Conservation (phyloP, 1,140 invertebrate species). For the Drosophila serrata region DNA sequence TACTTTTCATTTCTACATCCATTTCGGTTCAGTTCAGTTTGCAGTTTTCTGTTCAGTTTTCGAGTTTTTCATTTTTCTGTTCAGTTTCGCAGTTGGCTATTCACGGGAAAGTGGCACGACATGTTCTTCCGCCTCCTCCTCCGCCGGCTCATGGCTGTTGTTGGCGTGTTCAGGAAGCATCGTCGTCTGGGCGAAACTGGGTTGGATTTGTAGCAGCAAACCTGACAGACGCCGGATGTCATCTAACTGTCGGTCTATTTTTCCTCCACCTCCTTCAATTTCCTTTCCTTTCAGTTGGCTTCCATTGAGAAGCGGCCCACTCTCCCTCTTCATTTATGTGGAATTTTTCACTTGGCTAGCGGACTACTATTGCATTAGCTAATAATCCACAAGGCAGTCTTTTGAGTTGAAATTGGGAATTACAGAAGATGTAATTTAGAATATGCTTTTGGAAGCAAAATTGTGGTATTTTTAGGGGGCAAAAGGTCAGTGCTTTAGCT, state of each 20-base stretch:
- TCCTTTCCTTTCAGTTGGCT: background rate
- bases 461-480: background rate
- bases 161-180: slow-evolving; percentile 62
- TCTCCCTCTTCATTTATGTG: slow-evolving; percentile 22
- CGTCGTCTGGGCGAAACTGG: slow-evolving; percentile 52
- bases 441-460: background rate
- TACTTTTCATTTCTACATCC: slow-evolving; percentile 61
- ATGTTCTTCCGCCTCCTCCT: slow-evolving; percentile 33
- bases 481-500: background rate
- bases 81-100: slow-evolving; percentile 55
- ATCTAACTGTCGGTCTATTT: slow-evolving; percentile 57
- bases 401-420: background rate
- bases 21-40: slow-evolving; percentile 59
- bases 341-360: slow-evolving; percentile 31
- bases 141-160: background rate
- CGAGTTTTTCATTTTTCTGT: slow-evolving; percentile 44
- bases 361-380: slow-evolving; percentile 17
- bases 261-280: slow-evolving; percentile 2
- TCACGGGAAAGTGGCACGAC: slow-evolving; percentile 77
- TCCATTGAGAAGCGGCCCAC: slow-evolving; percentile 26
- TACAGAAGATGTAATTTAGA: background rate
- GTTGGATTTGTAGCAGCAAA: slow-evolving; percentile 28
- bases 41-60: slow-evolving; percentile 42
- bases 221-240: slow-evolving; percentile 66
- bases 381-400: slow-evolving; percentile 11